phyloP scores from a whole-genome alignment of 2,888 invertebrate genomes.

The Magallana nippona region DNA sequence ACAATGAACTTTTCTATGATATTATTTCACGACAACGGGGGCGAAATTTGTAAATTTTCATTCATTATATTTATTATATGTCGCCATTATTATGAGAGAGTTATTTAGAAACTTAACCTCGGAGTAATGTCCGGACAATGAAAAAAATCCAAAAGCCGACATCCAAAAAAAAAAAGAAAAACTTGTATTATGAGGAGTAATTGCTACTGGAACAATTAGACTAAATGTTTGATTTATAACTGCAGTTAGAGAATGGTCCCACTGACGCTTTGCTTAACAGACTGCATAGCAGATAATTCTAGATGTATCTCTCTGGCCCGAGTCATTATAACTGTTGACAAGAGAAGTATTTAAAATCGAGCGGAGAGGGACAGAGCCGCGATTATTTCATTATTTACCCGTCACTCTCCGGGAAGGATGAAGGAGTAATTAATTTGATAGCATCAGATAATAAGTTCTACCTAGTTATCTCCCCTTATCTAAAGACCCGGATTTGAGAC shows the following conservation, averaged over 20 bases:
- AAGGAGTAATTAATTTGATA: slow-evolving; percentile 30
- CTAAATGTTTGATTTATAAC: slow-evolving; percentile 35
- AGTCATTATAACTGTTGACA: neutral
- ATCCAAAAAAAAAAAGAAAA: neutral
- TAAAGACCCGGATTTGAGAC: slow-evolving; percentile 11
- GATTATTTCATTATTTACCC: slow-evolving; percentile 34
- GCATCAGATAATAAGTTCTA: slow-evolving; percentile 28
- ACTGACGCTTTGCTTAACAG: neutral
- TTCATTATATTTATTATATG: neutral
- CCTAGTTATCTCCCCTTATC: slow-evolving; percentile 23
- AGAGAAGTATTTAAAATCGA: slow-evolving; percentile 23
- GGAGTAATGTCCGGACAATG: no score
- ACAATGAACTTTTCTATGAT: neutral
- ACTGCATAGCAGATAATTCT: slow-evolving; percentile 8
- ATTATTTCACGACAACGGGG: neutral
- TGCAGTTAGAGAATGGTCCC: neutral
- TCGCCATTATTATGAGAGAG: neutral
- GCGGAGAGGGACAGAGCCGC: neutral
- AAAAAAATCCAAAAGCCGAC: neutral
- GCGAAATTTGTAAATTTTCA: neutral
- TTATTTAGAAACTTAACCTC: neutral
- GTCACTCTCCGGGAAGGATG: slow-evolving; percentile 18
- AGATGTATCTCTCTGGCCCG: neutral
- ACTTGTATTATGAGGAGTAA: slow-evolving; percentile 12
- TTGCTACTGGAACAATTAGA: slow-evolving; percentile 17